A percentile compares a stretch with the other conserved stretches of the same genome.
Conservation (phyloP, 2,113 vertebrate species). For the Serinus canaria region DNA sequence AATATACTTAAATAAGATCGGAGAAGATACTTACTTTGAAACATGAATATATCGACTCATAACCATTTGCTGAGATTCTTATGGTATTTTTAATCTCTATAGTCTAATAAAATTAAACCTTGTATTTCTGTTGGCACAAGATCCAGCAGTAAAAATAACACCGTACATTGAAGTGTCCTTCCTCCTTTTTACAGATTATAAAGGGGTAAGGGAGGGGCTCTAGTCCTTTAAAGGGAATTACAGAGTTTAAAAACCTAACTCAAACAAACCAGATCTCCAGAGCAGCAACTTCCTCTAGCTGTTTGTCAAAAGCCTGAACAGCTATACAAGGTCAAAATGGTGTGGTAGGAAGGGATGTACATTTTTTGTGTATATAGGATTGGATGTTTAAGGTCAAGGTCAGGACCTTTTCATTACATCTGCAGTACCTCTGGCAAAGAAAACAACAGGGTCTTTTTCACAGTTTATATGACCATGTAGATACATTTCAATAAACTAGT, state of each 20-base stretch:
- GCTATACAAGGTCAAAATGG: background rate
- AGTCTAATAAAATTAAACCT: background rate
- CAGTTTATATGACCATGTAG: constrained; percentile 12
- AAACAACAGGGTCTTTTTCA: background rate
- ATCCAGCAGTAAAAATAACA: background rate
- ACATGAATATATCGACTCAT: background rate
- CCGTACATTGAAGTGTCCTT: background rate
- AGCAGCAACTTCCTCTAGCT: background rate
- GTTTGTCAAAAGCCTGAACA: background rate
- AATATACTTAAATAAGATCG: background rate
- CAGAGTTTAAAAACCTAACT: background rate
- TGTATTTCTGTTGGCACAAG: background rate
- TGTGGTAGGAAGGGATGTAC: background rate
- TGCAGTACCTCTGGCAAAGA: background rate
- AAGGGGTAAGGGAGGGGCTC: background rate
- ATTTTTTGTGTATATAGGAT: background rate
- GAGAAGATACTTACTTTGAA: background rate
- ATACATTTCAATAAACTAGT: constrained; percentile 43
- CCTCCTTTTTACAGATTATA: background rate
- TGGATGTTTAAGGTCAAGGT: constrained; percentile 5
- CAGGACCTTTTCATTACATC: background rate
- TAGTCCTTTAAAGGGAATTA: background rate
- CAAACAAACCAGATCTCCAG: background rate
- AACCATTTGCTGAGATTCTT: background rate
- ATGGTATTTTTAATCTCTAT: background rate